Evolutionary conservation across 2,888 invertebrate species (phyloP).

Genomic region (Conchocele bisecta): DNA sequence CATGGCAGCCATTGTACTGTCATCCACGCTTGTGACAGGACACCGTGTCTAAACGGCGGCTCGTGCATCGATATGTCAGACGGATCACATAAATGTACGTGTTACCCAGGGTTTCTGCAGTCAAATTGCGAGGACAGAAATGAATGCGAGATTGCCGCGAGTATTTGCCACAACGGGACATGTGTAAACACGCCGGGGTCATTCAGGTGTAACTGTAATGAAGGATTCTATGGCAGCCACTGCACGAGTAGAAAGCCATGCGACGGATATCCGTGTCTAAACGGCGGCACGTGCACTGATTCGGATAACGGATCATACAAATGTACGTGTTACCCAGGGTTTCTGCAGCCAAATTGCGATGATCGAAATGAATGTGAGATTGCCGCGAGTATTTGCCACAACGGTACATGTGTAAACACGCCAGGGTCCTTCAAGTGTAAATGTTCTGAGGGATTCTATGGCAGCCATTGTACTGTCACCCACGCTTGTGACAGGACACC

Average conservation of each 20-base stretch:
- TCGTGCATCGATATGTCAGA: not conserved
- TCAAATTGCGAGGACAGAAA: conserved; percentile 3
- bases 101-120: conserved; percentile 1
- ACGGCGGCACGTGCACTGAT: not conserved
- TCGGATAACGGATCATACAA: not conserved
- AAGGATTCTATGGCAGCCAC: not conserved
- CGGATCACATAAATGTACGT: not conserved
- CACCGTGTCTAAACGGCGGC: conserved; percentile 2
- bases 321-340: conserved; percentile 20
- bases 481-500: not conserved
- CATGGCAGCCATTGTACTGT: not conserved
- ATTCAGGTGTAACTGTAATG: conserved; percentile 6
- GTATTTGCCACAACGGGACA: not conserved
- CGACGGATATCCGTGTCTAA: not conserved
- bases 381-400: conserved; percentile 1
- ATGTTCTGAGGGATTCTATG: conserved; percentile 20
- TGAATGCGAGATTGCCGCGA: not conserved
- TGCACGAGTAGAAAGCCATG: not conserved
- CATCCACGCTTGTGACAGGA: not conserved
- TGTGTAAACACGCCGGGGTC: conserved; percentile 12
- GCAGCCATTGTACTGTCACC: conserved; percentile 20
- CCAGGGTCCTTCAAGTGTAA: conserved; percentile 28
- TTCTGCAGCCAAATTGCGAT: conserved; percentile 10
- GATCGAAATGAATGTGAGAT: conserved; percentile 28
- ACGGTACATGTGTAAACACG: conserved; percentile 29